Evolutionary conservation across 2,888 invertebrate genomes (phyloP), one percentile per base, ranked within the genome.

Genomic region (Steinernema hermaphroditum): DNA sequence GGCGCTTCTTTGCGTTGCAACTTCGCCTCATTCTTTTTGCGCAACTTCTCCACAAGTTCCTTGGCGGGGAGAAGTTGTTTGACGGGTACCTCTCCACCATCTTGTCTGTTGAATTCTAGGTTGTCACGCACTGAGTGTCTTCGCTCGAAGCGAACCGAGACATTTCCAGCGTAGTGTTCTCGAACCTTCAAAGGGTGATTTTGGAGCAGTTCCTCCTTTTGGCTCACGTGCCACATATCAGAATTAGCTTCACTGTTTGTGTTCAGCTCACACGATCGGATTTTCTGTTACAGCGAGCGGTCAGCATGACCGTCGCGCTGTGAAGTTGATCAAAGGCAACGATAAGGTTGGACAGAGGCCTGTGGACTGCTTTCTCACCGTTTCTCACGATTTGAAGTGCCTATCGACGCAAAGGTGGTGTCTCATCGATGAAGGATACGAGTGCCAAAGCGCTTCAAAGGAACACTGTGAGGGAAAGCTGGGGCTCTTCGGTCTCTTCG

Each of bases 141-240:
- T 29, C 82, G 70, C 43, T 78, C 70, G 72, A 82, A 82, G 57
- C 78, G 80, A 8, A 81, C 81, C 37, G 80, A 78, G 49, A 78
- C 78, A 62, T 81, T 80, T 34, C 78, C 78, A n/a, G 77, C 80
- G 73, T 82, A 83, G 43, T 78, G 76, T 37, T 76, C 76, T 32
- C 62, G 72, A 12, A 43, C 72, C 32, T 72, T 57, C 16, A 68
- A 72, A 34, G 50, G 22, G 68, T 50, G 29, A 68, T 24, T 27
- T 27, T 34, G 46, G 37, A 37, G 37, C 12, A 12, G 37, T 37
- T 37, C 12, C n/a, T n/a, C n/a, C n/a, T 37, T 41, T 19, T 24
- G 37, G n/a, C 8, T 70, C 8, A 19, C 46, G 22, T 46, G 46
- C 4, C n/a, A 16, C 46, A 19, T 19, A 46, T 19, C 34, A 32